phyloP scores from a whole-genome alignment of 1,140 invertebrate genomes.

The Achroia grisella region DNA sequence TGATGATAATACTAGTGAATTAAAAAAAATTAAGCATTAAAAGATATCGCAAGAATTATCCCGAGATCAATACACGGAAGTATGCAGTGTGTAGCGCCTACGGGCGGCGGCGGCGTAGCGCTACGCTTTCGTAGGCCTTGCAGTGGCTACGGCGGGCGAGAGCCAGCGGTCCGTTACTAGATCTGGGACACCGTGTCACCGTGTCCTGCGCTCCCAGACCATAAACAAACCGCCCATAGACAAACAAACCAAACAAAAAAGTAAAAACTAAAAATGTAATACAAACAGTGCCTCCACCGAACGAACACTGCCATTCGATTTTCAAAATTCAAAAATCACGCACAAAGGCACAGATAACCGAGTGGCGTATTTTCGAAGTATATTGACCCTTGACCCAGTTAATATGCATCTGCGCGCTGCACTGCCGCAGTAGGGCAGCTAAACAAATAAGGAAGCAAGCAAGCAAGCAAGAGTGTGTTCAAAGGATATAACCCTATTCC shows the following conservation, averaged over 20 bases:
- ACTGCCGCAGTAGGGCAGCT: conserved; percentile 30
- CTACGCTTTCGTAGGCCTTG: conserved; percentile 57
- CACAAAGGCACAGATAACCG: conserved; percentile 29
- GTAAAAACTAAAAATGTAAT: conserved; percentile 23
- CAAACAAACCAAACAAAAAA: conserved; percentile 10
- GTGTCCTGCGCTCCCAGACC: conserved; percentile 26
- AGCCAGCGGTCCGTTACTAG: conserved; percentile 23
- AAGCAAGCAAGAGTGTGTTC: conserved; percentile 20
- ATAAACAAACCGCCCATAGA: conserved; percentile 12
- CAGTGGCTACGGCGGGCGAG: conserved; percentile 44
- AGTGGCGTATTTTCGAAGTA: conserved; percentile 25
- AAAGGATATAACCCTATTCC: conserved; percentile 9
- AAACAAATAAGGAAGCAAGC: conserved; percentile 16
- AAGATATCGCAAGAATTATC: conserved; percentile 31
- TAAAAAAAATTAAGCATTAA: no score
- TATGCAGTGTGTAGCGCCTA: conserved; percentile 23
- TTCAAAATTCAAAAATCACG: conserved; percentile 20
- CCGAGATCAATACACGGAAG: conserved; percentile 42
- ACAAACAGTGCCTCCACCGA: conserved; percentile 24
- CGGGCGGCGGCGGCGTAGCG: conserved; percentile 43
- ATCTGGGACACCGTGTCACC: conserved; percentile 57
- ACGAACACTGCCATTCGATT: conserved; percentile 44
- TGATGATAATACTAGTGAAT: no score
- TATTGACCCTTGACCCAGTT: conserved; percentile 60
- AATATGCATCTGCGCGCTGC: conserved; percentile 50